Percentiles rank a stretch among this genome's conserved stretches.
Evolutionary conservation across 2,888 invertebrate species (phyloP).

Genomic region (Agonopterix heracliana): DNA sequence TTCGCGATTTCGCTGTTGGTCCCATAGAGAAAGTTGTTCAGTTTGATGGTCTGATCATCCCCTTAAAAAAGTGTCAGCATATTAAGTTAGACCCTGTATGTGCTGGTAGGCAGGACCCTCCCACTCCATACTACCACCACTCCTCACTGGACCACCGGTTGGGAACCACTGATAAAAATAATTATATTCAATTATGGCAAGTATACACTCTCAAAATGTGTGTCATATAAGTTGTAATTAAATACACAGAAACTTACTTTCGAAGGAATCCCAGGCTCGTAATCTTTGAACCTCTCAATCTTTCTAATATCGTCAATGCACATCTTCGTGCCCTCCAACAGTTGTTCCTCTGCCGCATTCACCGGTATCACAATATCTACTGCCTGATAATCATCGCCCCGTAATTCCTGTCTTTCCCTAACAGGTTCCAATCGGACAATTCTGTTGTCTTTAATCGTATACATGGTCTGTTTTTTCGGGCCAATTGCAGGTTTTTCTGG

Average conservation of each 20-base stretch:
- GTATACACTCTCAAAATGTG: no score
- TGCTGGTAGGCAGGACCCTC: no score
- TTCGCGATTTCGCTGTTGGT: no score
- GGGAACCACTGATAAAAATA: no score
- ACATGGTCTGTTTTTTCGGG: constrained; percentile 55
- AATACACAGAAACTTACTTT: constrained; percentile 40
- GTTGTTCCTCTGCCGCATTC: constrained; percentile 47
- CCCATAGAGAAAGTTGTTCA: no score
- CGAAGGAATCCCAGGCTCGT: constrained; percentile 68
- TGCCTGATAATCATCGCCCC: constrained; percentile 35
- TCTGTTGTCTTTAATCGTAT: constrained; percentile 68
- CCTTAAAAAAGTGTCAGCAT: no score
- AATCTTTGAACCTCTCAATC: constrained; percentile 71
- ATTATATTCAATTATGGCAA: no score
- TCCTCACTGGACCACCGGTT: no score
- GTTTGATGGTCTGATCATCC: no score
- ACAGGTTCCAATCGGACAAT: constrained; percentile 61
- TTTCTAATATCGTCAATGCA: constrained; percentile 68
- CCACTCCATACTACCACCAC: no score
- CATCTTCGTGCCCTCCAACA: constrained; percentile 67
- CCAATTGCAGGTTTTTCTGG: constrained; percentile 26
- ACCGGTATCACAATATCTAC: constrained; percentile 56
- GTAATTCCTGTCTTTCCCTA: not conserved
- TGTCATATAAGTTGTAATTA: no score
- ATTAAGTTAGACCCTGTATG: no score